Evolutionary conservation across 2,113 vertebrate species (phyloP).

Genomic region (Neodontobutis hainanensis): DNA sequence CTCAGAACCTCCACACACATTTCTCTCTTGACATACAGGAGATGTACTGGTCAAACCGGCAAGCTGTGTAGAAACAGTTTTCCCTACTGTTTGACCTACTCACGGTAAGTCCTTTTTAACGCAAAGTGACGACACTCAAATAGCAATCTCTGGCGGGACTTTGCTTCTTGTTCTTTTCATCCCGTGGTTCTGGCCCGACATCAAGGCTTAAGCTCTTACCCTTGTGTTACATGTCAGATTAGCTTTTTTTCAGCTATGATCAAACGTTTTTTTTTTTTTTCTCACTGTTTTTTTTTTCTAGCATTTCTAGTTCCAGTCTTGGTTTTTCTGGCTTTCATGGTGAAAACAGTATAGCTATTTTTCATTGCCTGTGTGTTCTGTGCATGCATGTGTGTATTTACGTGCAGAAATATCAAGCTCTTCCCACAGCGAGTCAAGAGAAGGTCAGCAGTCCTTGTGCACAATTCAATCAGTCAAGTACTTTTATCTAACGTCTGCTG

Average conservation of each 20-base stretch:
- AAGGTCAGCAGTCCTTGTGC: slow-evolving; percentile 26
- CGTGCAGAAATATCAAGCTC: slow-evolving; percentile 26
- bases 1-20: no score
- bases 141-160: slow-evolving; percentile 55
- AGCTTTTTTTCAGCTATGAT: slow-evolving; percentile 43
- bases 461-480: slow-evolving; percentile 43
- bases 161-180: slow-evolving; percentile 47
- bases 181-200: slow-evolving; percentile 50
- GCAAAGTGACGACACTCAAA: slow-evolving; percentile 69
- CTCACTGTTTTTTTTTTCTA: neutral
- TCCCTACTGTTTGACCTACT: slow-evolving; percentile 22
- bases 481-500: slow-evolving; percentile 20
- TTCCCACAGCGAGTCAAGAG: slow-evolving; percentile 24
- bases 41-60: no score
- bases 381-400: slow-evolving; percentile 27
- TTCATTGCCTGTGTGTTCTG: slow-evolving; percentile 11
- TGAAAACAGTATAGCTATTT: slow-evolving; percentile 32
- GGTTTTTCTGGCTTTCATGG: neutral
- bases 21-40: no score
- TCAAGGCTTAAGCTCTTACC: slow-evolving; percentile 54
- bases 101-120: slow-evolving; percentile 63
- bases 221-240: slow-evolving; percentile 58
- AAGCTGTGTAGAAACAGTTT: slow-evolving; percentile 49
- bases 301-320: slow-evolving; percentile 17
- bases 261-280: slow-evolving; percentile 28